Evolutionary conservation across 2,113 vertebrate species (phyloP), one percentile per base, ranked within the genome.

Genomic region (Tupaia tana): DNA sequence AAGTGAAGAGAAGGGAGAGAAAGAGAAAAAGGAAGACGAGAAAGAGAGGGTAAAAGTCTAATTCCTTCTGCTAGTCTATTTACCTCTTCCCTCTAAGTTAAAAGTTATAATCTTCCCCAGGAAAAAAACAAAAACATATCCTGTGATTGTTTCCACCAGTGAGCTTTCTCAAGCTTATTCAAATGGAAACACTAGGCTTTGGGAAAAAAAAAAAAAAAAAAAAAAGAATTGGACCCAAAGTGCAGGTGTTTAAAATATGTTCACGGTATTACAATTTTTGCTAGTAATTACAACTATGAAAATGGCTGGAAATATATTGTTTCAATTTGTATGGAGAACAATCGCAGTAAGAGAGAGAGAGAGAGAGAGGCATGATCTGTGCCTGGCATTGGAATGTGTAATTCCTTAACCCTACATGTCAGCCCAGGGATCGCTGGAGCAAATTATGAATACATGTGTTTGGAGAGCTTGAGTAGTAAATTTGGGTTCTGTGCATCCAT

Each of bases 241-340:
- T 93, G 95, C 97, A 98, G 97, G 97, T 98, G 97, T 97, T 95
- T 98, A 97, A 98, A 98, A 98, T 97, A 98, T 98, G 98, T 98
- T 96, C 90, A 10, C 10, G 4, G 91, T 34, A 86, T 97, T 97
- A 96, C 75, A 93, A 95, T 96, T 97, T 98, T 98, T 98, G 97
- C 97, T 98, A 96, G 96, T 98, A 98, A 98, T 97, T 98, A 98
- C 98, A 98, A 98, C 95, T 77, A 67, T 78, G 93, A 80, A 96
- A 96, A 98, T 95, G 58, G 93, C 95, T 97, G 95, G 90, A 98
- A 98, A 98, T 98, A 98, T 98, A 98, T 98, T 92, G 98, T 98
- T 98, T 98, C 98, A 97, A 97, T 98, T 98, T 98, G 98, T 97
- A 97, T 96, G 97, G 97, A 97, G 98, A 98, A 97, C 95, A 95